Conservation (phyloP, 2,797 vertebrate species). For the Xenops minutus region DNA sequence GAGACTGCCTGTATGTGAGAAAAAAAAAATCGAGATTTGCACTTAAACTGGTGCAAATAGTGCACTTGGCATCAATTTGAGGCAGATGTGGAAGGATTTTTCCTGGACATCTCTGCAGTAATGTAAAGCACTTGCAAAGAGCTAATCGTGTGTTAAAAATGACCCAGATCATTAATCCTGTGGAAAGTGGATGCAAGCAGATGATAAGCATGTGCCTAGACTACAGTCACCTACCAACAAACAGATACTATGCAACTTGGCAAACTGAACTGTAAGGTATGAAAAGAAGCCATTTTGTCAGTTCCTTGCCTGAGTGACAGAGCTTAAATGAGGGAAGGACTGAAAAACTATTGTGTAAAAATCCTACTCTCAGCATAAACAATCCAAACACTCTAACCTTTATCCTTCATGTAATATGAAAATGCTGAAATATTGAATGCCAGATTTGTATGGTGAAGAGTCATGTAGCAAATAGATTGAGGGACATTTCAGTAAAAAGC, state of each 20-base stretch:
- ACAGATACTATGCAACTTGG: background rate
- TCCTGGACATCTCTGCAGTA: background rate
- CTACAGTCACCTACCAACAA: background rate
- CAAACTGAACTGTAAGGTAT: background rate
- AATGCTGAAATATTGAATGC: background rate
- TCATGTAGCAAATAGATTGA: background rate
- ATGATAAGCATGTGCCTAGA: background rate
- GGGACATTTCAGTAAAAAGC: background rate
- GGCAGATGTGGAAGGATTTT: background rate
- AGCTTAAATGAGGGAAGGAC: background rate
- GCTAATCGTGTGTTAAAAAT: background rate
- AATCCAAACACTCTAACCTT: background rate
- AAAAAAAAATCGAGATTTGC: background rate
- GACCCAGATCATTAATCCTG: accelerated
- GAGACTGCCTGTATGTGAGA: background rate
- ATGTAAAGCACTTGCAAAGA: background rate
- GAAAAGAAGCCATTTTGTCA: background rate
- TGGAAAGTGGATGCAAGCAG: background rate
- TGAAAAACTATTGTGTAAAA: background rate
- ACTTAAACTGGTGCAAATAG: background rate
- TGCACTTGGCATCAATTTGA: background rate
- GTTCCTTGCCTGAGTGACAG: background rate
- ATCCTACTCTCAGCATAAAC: background rate
- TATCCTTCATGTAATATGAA: background rate
- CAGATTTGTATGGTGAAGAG: background rate